Conservation (phyloP, 1,140 invertebrate species). For the Brachionus sp. region DNA sequence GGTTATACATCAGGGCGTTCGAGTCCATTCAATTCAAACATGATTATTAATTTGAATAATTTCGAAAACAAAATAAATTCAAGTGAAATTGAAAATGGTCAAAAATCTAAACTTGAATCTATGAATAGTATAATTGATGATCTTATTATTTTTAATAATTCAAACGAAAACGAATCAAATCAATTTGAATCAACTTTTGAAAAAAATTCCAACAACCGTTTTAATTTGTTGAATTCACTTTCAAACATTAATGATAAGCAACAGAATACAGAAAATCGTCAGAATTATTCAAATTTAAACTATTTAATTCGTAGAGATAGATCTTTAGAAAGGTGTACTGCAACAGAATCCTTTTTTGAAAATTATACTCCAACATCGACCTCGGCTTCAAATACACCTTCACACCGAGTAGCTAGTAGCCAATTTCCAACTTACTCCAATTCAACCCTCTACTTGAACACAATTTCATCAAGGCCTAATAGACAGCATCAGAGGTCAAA, state of each 20-base stretch:
- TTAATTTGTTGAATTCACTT: not conserved
- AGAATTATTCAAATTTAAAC: constrained; percentile 32
- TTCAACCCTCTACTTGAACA: not conserved
- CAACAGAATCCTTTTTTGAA: constrained; percentile 1
- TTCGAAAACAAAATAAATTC: not conserved
- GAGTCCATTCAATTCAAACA: not conserved
- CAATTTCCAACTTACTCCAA: constrained; percentile 10
- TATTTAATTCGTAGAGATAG: constrained; percentile 15
- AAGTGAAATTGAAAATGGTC: not conserved
- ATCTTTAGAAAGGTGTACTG: not conserved
- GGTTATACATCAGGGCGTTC: constrained; percentile 17
- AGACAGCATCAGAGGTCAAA: constrained; percentile 15
- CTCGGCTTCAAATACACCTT: not conserved
- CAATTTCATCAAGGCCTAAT: not conserved
- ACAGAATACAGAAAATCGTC: not conserved
- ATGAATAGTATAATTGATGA: constrained; percentile 24
- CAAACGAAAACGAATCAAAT: not conserved
- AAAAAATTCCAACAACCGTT: not conserved
- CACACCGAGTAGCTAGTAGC: not conserved
- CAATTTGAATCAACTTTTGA: not conserved
- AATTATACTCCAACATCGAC: not conserved
- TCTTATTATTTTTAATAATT: constrained; percentile 5
- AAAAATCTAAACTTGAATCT: not conserved
- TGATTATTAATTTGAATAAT: not conserved
- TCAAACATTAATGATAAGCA: not conserved